These are phyloP conservation scores for Shargacucullia verbasci DNA, from an alignment of 2,888 invertebrate genomes.

Conservation along the genomic window DNA sequence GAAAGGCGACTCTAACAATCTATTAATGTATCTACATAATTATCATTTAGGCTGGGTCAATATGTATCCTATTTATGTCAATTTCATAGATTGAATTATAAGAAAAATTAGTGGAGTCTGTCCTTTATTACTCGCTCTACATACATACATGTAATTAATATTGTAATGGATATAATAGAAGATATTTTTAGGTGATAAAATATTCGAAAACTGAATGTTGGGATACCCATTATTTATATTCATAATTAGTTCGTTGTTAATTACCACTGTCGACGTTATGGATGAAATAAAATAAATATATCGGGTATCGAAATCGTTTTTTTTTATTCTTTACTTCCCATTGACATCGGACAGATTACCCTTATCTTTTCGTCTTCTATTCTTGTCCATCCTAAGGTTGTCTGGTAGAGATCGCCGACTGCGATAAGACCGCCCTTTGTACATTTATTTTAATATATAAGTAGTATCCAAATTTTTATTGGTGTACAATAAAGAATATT, in stretches of 20 bases:
- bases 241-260: constrained; percentile 79
- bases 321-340: constrained; percentile 52
- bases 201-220: constrained; percentile 74
- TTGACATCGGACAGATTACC: not conserved
- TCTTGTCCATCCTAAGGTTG: too few relatives aligned
- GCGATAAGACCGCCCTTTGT: too few relatives aligned
- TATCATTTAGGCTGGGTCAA: constrained; percentile 73
- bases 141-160: constrained; percentile 81
- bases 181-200: constrained; percentile 70
- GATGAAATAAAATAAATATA: constrained; percentile 77
- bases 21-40: constrained; percentile 48
- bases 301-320: constrained; percentile 71
- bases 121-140: constrained; percentile 74
- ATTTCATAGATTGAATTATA: constrained; percentile 64
- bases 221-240: constrained; percentile 71
- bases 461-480: too few relatives aligned
- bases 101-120: constrained; percentile 58
- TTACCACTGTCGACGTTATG: constrained; percentile 77
- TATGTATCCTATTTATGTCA: constrained; percentile 60
- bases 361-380: too few relatives aligned
- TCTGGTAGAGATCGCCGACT: too few relatives aligned
- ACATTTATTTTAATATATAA: too few relatives aligned
- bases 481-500: too few relatives aligned
- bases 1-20: constrained; percentile 63
- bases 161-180: constrained; percentile 59